Percentiles rank a stretch among this genome's conserved stretches.
Evolutionary conservation across 2,113 vertebrate species (phyloP).

Genomic region (Amphiprion ocellaris): DNA sequence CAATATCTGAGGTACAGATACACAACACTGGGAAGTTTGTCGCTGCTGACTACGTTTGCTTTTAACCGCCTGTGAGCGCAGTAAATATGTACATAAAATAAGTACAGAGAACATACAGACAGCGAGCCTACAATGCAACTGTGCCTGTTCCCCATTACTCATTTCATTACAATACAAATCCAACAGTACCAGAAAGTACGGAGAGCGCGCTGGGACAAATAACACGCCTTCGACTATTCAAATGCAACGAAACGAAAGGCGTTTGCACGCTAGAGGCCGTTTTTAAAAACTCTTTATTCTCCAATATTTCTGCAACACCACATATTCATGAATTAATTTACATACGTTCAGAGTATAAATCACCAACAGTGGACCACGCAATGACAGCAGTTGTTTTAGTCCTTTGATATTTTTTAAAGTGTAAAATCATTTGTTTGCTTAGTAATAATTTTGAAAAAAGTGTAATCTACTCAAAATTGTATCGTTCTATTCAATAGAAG

Average conservation of each 20-base stretch:
- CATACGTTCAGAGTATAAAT: conserved; percentile 2
- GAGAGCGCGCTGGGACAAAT: conserved; percentile 33
- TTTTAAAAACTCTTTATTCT: conserved; percentile 21
- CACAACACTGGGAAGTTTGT: conserved; percentile 47
- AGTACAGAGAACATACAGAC: conserved; percentile 25
- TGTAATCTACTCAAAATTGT: not conserved
- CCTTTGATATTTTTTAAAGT: not conserved
- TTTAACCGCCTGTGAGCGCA: conserved; percentile 51
- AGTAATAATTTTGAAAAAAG: not conserved
- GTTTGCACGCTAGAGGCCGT: not conserved
- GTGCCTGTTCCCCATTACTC: conserved; percentile 47
- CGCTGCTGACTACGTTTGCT: conserved; percentile 26
- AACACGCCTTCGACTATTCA: not conserved
- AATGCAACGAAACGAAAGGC: not conserved
- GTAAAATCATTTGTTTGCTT: not conserved
- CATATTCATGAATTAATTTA: not conserved
- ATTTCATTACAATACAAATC: too few relatives aligned
- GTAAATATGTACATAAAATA: conserved; percentile 68
- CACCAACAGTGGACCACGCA: not conserved
- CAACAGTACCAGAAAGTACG: not conserved
- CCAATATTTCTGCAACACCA: not conserved
- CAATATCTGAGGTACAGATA: conserved; percentile 64
- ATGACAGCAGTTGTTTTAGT: not conserved
- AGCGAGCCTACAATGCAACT: not conserved
- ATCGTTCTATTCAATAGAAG: conserved; percentile 3